A percentile compares a stretch with the other conserved stretches of the same genome.
phyloP scores from a whole-genome alignment of 2,888 invertebrate species.

The Omphaloscelis lunosa region DNA sequence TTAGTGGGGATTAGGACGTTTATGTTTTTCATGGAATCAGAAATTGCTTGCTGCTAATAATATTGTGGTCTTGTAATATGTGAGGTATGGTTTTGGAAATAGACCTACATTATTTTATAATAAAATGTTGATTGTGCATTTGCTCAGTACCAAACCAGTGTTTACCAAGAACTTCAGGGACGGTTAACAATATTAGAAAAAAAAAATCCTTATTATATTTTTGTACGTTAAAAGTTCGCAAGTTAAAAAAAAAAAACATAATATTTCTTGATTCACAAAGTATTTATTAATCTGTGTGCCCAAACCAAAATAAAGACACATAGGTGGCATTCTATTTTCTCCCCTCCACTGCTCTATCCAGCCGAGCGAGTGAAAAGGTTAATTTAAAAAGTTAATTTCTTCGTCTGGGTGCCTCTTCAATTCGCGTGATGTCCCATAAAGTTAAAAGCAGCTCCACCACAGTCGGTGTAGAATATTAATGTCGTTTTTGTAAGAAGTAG shows the following conservation, averaged over 20 bases:
- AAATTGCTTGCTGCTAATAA: conserved; percentile 33
- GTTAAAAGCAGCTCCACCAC: conserved; percentile 77
- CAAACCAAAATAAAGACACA: conserved; percentile 52
- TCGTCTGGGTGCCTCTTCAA: conserved; percentile 73
- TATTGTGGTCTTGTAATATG: conserved; percentile 10
- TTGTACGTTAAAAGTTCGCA: too few relatives aligned
- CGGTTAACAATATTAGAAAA: not conserved
- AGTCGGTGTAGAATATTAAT: conserved; percentile 81
- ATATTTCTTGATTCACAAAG: conserved; percentile 21
- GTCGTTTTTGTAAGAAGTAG: conserved; percentile 79
- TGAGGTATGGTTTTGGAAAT: conserved; percentile 5
- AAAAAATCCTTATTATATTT: not conserved
- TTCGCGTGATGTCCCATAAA: conserved; percentile 79
- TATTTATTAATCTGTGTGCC: conserved; percentile 35
- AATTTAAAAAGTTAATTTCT: conserved; percentile 78
- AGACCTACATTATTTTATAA: not conserved
- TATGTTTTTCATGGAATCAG: conserved; percentile 49
- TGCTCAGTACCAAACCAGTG: not conserved
- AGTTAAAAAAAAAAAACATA: not conserved
- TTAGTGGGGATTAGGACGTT: conserved; percentile 60
- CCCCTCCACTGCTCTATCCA: conserved; percentile 49
- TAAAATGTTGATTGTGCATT: not conserved
- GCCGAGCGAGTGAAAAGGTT: conserved; percentile 68
- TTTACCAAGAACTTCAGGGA: not conserved
- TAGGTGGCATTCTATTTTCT: conserved; percentile 59